phyloP scores from a whole-genome alignment of 2,888 invertebrate genomes.

The Mongoloraphidia duomilia region DNA sequence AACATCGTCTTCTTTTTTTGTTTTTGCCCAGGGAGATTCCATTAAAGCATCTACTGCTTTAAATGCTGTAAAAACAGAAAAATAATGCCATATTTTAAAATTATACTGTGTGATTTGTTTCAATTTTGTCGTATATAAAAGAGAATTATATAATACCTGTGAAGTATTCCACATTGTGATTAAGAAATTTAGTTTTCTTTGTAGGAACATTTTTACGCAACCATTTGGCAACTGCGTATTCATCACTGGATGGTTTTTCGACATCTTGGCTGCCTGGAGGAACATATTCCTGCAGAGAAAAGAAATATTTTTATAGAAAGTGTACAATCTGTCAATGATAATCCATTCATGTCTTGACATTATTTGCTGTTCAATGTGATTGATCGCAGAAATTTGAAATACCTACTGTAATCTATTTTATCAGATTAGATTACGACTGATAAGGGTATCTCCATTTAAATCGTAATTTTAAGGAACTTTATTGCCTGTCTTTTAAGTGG shows the following conservation, averaged over 20 bases:
- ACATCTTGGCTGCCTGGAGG: conserved; percentile 34
- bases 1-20: conserved; percentile 35
- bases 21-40: conserved; percentile 76
- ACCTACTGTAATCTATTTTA: too few relatives aligned
- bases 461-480: too few relatives aligned
- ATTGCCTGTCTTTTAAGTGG: too few relatives aligned
- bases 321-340: not conserved
- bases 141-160: conserved; percentile 45
- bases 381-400: not conserved
- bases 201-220: conserved; percentile 84
- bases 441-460: too few relatives aligned
- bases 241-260: conserved; percentile 76
- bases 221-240: conserved; percentile 89
- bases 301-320: not conserved
- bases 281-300: conserved; percentile 29
- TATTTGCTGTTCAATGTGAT: not conserved
- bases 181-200: conserved; percentile 91
- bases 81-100: conserved; percentile 1
- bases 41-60: conserved; percentile 87
- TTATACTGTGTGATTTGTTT: not conserved
- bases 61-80: conserved; percentile 35
- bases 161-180: conserved; percentile 94
- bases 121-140: too few relatives aligned
- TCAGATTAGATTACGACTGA: too few relatives aligned
- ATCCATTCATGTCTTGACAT: not conserved